phyloP scores from a whole-genome alignment of 2,113 vertebrate species.

The Sarotherodon lohbergeri region DNA sequence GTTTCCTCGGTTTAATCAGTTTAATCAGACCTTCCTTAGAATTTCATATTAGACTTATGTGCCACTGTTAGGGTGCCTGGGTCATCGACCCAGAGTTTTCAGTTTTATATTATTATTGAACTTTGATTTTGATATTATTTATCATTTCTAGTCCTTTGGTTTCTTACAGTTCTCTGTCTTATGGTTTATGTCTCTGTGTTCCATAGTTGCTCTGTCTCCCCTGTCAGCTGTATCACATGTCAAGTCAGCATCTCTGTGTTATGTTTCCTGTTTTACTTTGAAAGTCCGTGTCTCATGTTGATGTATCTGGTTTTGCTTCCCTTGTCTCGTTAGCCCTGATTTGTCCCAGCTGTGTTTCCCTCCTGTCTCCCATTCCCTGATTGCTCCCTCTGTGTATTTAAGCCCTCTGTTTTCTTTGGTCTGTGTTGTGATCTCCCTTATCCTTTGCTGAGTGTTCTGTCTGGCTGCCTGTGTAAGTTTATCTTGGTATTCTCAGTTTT shows the following conservation, averaged over 20 bases:
- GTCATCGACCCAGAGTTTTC: not conserved
- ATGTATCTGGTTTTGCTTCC: rapidly evolving
- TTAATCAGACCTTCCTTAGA: not conserved
- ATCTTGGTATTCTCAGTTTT: not conserved
- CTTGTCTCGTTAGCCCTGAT: not conserved
- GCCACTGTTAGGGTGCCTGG: not conserved
- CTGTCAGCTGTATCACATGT: not conserved
- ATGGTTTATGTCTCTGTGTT: not conserved
- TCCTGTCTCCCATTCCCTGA: not conserved
- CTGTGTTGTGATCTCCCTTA: rapidly evolving
- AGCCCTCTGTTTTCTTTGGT: not conserved
- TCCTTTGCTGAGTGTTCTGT: rapidly evolving
- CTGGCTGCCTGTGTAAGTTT: not conserved
- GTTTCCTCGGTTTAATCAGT: not conserved
- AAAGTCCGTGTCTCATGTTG: not conserved
- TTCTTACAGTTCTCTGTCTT: not conserved
- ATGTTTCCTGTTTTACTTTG: not conserved
- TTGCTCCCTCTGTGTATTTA: not conserved
- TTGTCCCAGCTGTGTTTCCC: not conserved
- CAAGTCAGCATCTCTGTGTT: rapidly evolving
- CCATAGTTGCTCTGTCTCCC: not conserved
- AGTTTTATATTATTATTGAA: not conserved
- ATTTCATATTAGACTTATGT: not conserved
- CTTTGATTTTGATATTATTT: not conserved
- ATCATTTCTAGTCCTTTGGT: not conserved